These are phyloP conservation scores for Cotesia chilonis DNA, from an alignment of 1,140 invertebrate genomes.

Conservation along the genomic window DNA sequence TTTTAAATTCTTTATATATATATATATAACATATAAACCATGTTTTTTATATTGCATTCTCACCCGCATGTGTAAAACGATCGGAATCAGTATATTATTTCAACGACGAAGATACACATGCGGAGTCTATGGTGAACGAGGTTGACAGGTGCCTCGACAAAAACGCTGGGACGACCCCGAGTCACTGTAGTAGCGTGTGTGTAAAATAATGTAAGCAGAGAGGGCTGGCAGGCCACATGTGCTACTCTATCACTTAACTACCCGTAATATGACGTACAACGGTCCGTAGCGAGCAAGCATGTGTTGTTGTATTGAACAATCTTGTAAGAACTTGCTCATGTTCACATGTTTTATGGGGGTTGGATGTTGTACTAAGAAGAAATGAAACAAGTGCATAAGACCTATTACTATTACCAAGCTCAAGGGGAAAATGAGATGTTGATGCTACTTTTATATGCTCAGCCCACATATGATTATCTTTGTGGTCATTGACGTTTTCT, in stretches of 20 bases:
- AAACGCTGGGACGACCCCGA: conserved; percentile 44
- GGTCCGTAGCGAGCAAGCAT: conserved; percentile 25
- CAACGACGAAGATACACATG: conserved; percentile 50
- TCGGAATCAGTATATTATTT: conserved; percentile 58
- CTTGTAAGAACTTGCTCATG: conserved; percentile 26
- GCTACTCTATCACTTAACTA: conserved; percentile 61
- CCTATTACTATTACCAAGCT: background rate
- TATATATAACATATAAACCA: conserved; percentile 13
- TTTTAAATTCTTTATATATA: background rate
- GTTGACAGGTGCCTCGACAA: conserved; percentile 60
- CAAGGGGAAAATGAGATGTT: conserved; percentile 1
- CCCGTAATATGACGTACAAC: conserved; percentile 49
- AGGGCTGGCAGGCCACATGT: conserved; percentile 63
- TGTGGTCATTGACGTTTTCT: background rate
- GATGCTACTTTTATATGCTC: background rate
- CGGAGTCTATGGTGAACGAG: conserved; percentile 52
- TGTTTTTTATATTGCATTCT: conserved; percentile 38
- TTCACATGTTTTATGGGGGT: conserved; percentile 31
- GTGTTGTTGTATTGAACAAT: conserved; percentile 23
- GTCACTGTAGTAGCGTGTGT: conserved; percentile 34
- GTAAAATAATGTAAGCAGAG: conserved; percentile 54
- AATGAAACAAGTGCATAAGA: conserved; percentile 30
- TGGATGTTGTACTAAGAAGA: background rate
- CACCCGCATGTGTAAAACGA: conserved; percentile 54
- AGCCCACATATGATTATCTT: background rate